Conservation (phyloP, 2,797 vertebrate genomes). For the Valencia hispanica region DNA sequence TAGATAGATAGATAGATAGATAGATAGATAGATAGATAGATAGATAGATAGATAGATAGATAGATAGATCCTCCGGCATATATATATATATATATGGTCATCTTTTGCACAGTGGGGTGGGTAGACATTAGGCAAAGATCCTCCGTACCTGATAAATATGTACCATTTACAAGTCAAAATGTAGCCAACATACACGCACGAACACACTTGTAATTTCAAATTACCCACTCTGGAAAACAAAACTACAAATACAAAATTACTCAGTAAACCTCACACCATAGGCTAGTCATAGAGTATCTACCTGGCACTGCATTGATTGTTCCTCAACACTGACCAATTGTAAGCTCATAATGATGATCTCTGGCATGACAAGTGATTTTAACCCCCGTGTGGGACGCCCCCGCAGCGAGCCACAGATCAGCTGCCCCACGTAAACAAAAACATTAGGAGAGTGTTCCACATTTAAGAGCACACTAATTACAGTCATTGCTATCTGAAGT, state of each 20-base stretch:
- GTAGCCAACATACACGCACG: slow-evolving; percentile 42
- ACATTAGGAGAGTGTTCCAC: slow-evolving; percentile 81
- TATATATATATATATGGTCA: neutral
- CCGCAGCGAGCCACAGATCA: slow-evolving; percentile 80
- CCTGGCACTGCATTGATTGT: slow-evolving; percentile 78
- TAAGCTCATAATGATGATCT: slow-evolving; percentile 86
- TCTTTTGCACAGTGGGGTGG: neutral
- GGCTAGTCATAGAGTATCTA: slow-evolving; percentile 71
- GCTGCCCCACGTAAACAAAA: slow-evolving; percentile 83
- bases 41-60: no score
- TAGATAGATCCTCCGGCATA: no score
- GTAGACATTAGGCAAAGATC: neutral
- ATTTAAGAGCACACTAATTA: slow-evolving; percentile 87
- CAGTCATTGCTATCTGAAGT: slow-evolving; percentile 84
- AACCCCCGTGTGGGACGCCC: slow-evolving; percentile 82
- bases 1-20: no score
- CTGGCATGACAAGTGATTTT: slow-evolving; percentile 86
- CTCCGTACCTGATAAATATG: neutral
- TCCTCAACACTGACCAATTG: slow-evolving; percentile 83
- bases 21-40: no score
- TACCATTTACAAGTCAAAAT: slow-evolving; percentile 31
- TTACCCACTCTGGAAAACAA: slow-evolving; percentile 70
- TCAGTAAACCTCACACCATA: slow-evolving; percentile 43
- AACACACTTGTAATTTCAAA: slow-evolving; percentile 64
- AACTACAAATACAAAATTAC: slow-evolving; percentile 69